Conservation (phyloP, 2,113 vertebrate genomes). For the Danio rerio region DNA sequence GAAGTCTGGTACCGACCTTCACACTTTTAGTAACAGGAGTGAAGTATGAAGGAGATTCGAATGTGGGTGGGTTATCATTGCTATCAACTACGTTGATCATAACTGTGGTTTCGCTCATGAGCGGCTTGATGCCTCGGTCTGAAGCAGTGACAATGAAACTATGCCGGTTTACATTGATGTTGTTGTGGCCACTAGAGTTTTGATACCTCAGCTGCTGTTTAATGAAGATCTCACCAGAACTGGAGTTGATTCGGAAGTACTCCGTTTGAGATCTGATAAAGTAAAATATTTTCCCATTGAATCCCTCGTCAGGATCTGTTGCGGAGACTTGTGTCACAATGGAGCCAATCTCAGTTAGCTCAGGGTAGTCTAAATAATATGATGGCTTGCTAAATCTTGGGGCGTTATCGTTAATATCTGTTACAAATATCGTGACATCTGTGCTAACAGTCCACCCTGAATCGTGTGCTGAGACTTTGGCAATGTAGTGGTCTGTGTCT, state of each 20-base stretch:
- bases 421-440: conserved; percentile 93
- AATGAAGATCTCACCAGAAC: conserved; percentile 89
- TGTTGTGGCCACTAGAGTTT: conserved; percentile 84
- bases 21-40: conserved; percentile 95
- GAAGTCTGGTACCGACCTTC: conserved; percentile 86
- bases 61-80: conserved; percentile 90
- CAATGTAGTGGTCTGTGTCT: conserved; percentile 88
- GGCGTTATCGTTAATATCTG: conserved; percentile 91
- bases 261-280: conserved; percentile 95
- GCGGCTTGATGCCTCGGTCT: conserved; percentile 84
- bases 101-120: conserved; percentile 93
- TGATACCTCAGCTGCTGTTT: conserved; percentile 92
- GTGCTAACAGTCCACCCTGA: conserved; percentile 98
- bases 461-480: conserved; percentile 92
- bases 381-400: conserved; percentile 91
- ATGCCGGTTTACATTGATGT: conserved; percentile 89
- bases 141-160: conserved; percentile 96
- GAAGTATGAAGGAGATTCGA: conserved; percentile 82
- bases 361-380: conserved; percentile 93
- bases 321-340: conserved; percentile 88
- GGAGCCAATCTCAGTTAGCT: conserved; percentile 86
- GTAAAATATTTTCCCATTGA: conserved; percentile 94
- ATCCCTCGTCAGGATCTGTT: conserved; percentile 87
- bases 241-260: conserved; percentile 93
- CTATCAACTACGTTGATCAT: conserved; percentile 93